A percentile compares a stretch with the other conserved stretches of the same genome.
These are phyloP conservation scores for Sympetrum striolatum DNA, from an alignment of 2,888 invertebrate species.

Conservation along the genomic window DNA sequence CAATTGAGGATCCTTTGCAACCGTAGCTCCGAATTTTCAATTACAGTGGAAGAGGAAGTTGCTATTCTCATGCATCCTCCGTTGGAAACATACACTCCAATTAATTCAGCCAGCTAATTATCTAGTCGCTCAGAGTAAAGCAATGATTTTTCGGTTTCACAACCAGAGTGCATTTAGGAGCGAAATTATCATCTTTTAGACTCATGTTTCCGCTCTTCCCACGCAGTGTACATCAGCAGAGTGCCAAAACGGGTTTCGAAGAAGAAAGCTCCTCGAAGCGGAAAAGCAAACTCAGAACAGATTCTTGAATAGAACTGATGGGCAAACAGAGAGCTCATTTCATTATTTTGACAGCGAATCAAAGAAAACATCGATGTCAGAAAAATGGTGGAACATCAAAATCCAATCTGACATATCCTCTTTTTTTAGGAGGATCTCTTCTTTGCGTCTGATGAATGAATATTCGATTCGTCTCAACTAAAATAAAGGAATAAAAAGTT, in stretches of 20 bases:
- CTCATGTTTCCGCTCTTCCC: neutral
- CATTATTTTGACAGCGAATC: neutral
- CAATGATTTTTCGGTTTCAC: neutral
- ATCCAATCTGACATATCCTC: neutral
- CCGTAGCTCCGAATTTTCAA: no score
- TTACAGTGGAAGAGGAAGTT: no score
- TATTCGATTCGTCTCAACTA: neutral
- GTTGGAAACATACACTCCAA: no score
- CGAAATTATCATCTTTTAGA: neutral
- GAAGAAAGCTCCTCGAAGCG: neutral
- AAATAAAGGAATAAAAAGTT: neutral
- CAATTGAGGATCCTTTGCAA: no score
- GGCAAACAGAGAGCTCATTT: neutral
- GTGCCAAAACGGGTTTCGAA: neutral
- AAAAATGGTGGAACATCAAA: neutral
- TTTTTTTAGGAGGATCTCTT: neutral
- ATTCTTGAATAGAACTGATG: neutral
- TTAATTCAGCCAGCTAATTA: no score
- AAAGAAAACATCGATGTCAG: neutral
- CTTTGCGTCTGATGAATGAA: neutral
- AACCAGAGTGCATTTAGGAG: neutral
- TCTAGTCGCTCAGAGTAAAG: no score
- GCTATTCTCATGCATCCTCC: no score
- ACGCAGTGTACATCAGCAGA: neutral
- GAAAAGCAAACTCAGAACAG: neutral